Evolutionary conservation across 1,140 invertebrate species (phyloP), one percentile per base, ranked within the genome.

Genomic region (Calliopsis andreniformis): DNA sequence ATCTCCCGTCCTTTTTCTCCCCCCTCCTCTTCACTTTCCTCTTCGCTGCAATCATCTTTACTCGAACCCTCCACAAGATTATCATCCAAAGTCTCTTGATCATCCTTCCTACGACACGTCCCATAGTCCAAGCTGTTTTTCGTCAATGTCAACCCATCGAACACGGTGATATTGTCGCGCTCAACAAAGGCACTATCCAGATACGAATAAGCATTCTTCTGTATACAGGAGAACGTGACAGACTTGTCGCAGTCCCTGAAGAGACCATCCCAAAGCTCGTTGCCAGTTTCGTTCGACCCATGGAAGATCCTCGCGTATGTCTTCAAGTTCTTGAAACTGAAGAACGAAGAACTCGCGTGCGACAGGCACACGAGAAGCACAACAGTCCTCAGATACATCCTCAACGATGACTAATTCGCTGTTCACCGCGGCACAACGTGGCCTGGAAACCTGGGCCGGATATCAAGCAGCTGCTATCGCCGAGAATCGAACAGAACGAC

Each of bases 171-270:
- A 86, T 96, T 96, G 76, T 93, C 93, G 49, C 91, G 91, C 39
- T 93, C 93, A 51, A 94, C 93, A 35, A 97, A 91, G 25, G 93
- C 94, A 16, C 93, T 91, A 69, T 96, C 94, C 53, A 97, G 86
- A 85, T 95, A 96, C 12, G 92, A 90, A 82, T 95, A 95, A 6
- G 96, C 94, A 82, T 95, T 96, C 78, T 95, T 96, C 83, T 96
- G 95, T 32, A 97, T 95, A 83, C 96, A 97, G 49, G 93, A 94
- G 82, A 96, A 93, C 49, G 94, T 93, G 25, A 95, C 94, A 70
- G 93, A 92, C 25, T 92, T 90, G 25, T 93, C 93, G 80, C 96
- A 97, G 80, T 96, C 94, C 59, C 93, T 94, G 45, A 96, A 92
- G 28, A 96, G 92, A 20, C 94, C 94, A 68, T 94, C 94, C 95